Percentiles rank a stretch among this genome's conserved stretches.
Conservation (phyloP, 30 jellyfish, hydroid and myxozoan genomes). For the Phacellophora camtschatica region DNA sequence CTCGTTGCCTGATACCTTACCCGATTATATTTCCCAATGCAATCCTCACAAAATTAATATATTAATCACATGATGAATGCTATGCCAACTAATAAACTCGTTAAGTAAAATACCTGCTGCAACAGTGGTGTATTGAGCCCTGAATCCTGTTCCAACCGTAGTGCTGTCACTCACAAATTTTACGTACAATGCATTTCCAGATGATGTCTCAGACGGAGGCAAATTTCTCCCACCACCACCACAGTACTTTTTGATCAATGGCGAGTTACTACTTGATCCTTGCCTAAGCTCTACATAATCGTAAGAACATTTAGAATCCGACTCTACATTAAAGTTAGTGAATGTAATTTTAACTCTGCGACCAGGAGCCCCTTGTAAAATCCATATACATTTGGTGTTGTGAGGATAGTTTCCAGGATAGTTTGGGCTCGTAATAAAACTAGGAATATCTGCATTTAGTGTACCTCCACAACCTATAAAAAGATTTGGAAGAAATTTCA, state of each 20-base stretch:
- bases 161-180: conserved; percentile 44
- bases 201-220: conserved; percentile 66
- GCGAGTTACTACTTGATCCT: conserved; percentile 22
- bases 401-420: conserved; percentile 70
- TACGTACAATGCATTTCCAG: conserved; percentile 61
- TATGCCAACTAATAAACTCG: too few relatives aligned
- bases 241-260: conserved; percentile 42
- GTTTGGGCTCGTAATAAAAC: conserved; percentile 61
- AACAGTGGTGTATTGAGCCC: conserved; percentile 58
- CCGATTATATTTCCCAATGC: too few relatives aligned
- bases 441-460: conserved; percentile 49
- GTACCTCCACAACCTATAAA: conserved; percentile 94
- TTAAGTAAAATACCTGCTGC: conserved; percentile 85
- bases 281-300: conserved; percentile 76
- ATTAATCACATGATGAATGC: too few relatives aligned
- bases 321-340: conserved; percentile 57
- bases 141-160: conserved; percentile 65
- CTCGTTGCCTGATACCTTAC: too few relatives aligned
- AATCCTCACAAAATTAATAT: too few relatives aligned
- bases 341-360: conserved; percentile 59
- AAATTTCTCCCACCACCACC: conserved; percentile 54
- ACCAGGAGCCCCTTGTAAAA: conserved; percentile 75
- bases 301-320: conserved; percentile 36
- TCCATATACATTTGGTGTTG: conserved; percentile 64
- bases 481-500: too few relatives aligned